phyloP scores from a whole-genome alignment of 2,888 invertebrate species.

The Taenaris catops region DNA sequence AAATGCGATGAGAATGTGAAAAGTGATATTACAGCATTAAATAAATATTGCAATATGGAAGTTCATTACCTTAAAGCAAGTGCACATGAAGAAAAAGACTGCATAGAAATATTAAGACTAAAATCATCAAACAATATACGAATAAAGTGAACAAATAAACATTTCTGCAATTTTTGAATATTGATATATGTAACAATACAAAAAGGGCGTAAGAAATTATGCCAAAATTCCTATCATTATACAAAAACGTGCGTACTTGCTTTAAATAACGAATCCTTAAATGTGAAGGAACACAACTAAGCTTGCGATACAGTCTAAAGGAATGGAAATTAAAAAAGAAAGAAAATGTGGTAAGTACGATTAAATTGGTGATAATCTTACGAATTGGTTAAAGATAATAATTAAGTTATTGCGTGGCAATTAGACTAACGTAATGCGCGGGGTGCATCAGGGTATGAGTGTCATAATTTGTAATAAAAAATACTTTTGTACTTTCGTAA shows the following conservation, averaged over 20 bases:
- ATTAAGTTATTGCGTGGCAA: slow-evolving; percentile 73
- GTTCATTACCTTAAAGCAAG: slow-evolving; percentile 13
- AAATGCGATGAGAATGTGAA: slow-evolving; percentile 48
- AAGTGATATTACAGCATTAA: slow-evolving; percentile 38
- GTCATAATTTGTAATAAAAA: slow-evolving; percentile 71
- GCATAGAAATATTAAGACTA: slow-evolving; percentile 9
- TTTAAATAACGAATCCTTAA: slow-evolving; percentile 3
- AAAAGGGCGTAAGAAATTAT: too few species aligned
- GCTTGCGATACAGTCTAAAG: slow-evolving; percentile 15
- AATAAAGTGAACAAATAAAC: too few species aligned
- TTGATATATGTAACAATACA: background rate
- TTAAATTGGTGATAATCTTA: slow-evolving; percentile 62
- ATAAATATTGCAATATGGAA: slow-evolving; percentile 8
- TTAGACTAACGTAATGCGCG: slow-evolving; percentile 69
- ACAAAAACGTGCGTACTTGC: slow-evolving; percentile 12
- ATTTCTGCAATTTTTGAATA: background rate
- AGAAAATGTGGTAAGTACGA: slow-evolving; percentile 24
- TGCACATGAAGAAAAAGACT: slow-evolving; percentile 17
- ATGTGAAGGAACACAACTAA: slow-evolving; percentile 22
- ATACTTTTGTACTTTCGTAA: slow-evolving; percentile 76
- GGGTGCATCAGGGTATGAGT: slow-evolving; percentile 80
- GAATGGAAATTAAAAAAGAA: slow-evolving; percentile 9
- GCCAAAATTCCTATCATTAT: too few species aligned
- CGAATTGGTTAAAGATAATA: slow-evolving; percentile 74
- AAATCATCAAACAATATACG: slow-evolving; percentile 4